A percentile compares a stretch with the other conserved stretches of the same genome.
Evolutionary conservation across 2,888 invertebrate species (phyloP).

Genomic region (Zaprionus obscuricornis): DNA sequence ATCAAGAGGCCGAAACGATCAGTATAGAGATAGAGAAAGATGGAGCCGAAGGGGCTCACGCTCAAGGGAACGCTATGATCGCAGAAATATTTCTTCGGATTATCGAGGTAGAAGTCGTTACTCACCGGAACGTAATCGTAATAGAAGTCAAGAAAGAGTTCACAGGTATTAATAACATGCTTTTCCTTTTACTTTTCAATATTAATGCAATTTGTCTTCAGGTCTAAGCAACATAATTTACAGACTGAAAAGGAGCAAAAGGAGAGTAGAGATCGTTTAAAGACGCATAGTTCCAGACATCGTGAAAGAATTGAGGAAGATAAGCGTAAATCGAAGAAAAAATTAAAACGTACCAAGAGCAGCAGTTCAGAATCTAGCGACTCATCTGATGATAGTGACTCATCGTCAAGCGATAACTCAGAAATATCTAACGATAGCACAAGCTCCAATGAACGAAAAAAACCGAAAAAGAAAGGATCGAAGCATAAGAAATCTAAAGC

Average conservation of each 20-base stretch:
- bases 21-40: conserved; percentile 22
- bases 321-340: conserved; percentile 51
- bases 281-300: conserved; percentile 10
- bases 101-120: conserved; percentile 18
- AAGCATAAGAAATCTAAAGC: conserved; percentile 58
- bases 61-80: conserved; percentile 17
- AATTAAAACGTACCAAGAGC: conserved; percentile 42
- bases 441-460: conserved; percentile 63
- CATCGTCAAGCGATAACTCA: conserved; percentile 49
- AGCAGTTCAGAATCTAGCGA: conserved; percentile 50
- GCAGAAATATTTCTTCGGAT: conserved; percentile 18
- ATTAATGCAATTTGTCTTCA: too few relatives aligned
- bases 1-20: conserved; percentile 8
- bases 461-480: conserved; percentile 57
- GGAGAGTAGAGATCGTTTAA: background rate
- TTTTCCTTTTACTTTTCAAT: background rate
- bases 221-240: background rate
- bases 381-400: conserved; percentile 42
- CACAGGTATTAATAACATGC: conserved; percentile 37
- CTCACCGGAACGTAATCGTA: conserved; percentile 24
- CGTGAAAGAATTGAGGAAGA: conserved; percentile 22
- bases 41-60: background rate
- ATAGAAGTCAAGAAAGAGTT: conserved; percentile 22
- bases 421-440: conserved; percentile 52
- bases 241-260: background rate